Percentiles rank a stretch among this genome's conserved stretches.
Conservation (phyloP, 2,888 invertebrate genomes). For the Lithophane leautieri region DNA sequence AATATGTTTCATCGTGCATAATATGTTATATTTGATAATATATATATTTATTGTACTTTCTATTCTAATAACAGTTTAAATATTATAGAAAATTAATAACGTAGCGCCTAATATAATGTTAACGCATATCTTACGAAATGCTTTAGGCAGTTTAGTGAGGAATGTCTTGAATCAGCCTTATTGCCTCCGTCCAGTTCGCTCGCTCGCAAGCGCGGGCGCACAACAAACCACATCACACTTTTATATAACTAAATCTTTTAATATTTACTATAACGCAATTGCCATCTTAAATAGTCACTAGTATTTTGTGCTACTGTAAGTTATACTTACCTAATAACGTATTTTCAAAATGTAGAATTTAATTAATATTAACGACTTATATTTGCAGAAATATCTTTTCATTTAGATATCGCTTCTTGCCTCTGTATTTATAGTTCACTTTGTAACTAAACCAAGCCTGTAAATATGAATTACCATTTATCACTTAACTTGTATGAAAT, state of each 20-base stretch:
- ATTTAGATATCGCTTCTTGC: conserved; percentile 59
- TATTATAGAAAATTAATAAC: conserved; percentile 61
- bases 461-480: conserved; percentile 44
- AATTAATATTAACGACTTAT: conserved; percentile 54
- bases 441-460: conserved; percentile 36
- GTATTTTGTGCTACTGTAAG: conserved; percentile 80
- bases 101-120: conserved; percentile 60
- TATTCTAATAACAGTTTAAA: conserved; percentile 55
- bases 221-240: conserved; percentile 36
- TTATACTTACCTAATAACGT: conserved; percentile 69
- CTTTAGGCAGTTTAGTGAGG: conserved; percentile 63
- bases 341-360: conserved; percentile 58
- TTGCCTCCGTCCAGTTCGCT: conserved; percentile 82
- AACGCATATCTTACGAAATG: conserved; percentile 57
- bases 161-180: conserved; percentile 77
- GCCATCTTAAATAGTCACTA: conserved; percentile 87
- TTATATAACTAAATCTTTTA: conserved; percentile 53
- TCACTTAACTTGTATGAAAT: conserved; percentile 24
- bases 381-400: conserved; percentile 46
- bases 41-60: conserved; percentile 59
- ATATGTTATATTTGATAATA: conserved; percentile 48
- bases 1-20: conserved; percentile 54
- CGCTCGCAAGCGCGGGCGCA: conserved; percentile 23
- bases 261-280: conserved; percentile 72
- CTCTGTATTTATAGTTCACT: conserved; percentile 49